These are phyloP conservation scores for Brachyistius frenatus DNA, from an alignment of 2,113 vertebrate genomes.

Conservation along the genomic window DNA sequence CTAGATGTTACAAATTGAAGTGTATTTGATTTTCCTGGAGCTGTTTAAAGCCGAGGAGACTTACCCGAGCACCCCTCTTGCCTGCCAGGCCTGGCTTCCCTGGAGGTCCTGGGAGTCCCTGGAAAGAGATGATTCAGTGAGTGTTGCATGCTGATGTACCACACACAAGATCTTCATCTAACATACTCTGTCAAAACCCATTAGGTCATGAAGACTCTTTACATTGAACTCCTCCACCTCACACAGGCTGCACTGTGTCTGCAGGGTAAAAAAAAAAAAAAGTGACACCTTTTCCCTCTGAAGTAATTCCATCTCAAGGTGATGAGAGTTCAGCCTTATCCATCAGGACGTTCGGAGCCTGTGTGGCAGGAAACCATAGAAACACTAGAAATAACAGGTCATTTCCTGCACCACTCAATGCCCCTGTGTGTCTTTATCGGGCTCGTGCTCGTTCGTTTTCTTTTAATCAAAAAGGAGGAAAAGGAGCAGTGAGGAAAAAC, in stretches of 20 bases:
- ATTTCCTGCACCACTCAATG: conserved; percentile 74
- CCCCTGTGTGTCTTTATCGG: conserved; percentile 61
- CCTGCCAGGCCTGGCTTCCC: conserved; percentile 92
- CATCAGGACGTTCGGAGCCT: conserved; percentile 44
- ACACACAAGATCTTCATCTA: conserved; percentile 3
- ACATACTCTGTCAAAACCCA: conserved; percentile 27
- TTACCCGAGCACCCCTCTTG: conserved; percentile 93
- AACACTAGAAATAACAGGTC: conserved; percentile 76
- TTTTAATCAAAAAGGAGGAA: conserved; percentile 76
- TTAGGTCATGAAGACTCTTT: conserved; percentile 10
- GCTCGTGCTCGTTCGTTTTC: conserved; percentile 65
- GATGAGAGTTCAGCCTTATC: conserved; percentile 68
- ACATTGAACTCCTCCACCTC: neutral
- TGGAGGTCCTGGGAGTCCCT: conserved; percentile 92
- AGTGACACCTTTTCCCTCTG: conserved; percentile 51
- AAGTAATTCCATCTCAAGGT: conserved; percentile 55
- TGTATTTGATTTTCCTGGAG: conserved; percentile 24
- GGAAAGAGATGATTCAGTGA: conserved; percentile 46
- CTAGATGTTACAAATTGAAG: neutral
- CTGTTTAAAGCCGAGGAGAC: conserved; percentile 64
- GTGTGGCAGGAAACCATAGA: conserved; percentile 68
- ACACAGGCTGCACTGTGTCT: conserved; percentile 21
- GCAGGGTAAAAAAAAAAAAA: conserved; percentile 10
- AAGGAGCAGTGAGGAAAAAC: conserved; percentile 61
- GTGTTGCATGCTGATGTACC: conserved; percentile 11